These are phyloP conservation scores for Lithophane ornitopus DNA, from an alignment of 2,888 invertebrate genomes.

Conservation along the genomic window DNA sequence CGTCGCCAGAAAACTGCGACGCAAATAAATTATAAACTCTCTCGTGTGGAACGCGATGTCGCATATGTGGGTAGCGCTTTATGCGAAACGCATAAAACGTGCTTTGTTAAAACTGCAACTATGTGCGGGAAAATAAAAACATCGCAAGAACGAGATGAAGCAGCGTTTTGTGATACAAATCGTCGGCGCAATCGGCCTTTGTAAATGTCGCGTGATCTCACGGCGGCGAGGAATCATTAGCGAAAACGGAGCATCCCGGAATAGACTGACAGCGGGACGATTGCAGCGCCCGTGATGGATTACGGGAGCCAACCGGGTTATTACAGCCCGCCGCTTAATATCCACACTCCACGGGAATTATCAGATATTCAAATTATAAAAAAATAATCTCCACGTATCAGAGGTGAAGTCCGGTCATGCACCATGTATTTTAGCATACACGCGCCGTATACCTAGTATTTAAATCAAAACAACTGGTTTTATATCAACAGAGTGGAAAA, in stretches of 20 bases:
- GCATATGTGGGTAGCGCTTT: constrained; percentile 72
- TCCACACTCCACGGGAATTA: constrained; percentile 77
- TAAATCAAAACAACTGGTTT: constrained; percentile 65
- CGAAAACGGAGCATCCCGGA: constrained; percentile 89
- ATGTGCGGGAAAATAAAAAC: constrained; percentile 66
- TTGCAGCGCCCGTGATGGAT: constrained; percentile 88
- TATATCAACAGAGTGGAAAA: constrained; percentile 64
- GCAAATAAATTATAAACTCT: constrained; percentile 90
- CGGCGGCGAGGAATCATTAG: constrained; percentile 86
- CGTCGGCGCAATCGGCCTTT: constrained; percentile 80
- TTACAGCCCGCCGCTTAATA: constrained; percentile 82
- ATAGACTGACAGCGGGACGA: constrained; percentile 89
- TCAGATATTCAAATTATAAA: constrained; percentile 73
- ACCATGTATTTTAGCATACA: constrained; percentile 61
- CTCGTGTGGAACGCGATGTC: constrained; percentile 85
- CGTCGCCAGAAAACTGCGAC: constrained; percentile 90
- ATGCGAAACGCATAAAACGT: constrained; percentile 78
- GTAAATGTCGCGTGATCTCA: constrained; percentile 83
- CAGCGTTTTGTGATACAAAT: constrained; percentile 78
- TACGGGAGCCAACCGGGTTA: constrained; percentile 81
- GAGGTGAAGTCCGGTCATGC: constrained; percentile 61
- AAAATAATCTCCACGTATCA: constrained; percentile 45
- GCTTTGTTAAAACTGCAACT: constrained; percentile 80
- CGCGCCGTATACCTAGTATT: constrained; percentile 59
- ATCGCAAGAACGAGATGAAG: constrained; percentile 63